phyloP scores from a whole-genome alignment of 2,113 vertebrate species.

The Larimichthys crocea region DNA sequence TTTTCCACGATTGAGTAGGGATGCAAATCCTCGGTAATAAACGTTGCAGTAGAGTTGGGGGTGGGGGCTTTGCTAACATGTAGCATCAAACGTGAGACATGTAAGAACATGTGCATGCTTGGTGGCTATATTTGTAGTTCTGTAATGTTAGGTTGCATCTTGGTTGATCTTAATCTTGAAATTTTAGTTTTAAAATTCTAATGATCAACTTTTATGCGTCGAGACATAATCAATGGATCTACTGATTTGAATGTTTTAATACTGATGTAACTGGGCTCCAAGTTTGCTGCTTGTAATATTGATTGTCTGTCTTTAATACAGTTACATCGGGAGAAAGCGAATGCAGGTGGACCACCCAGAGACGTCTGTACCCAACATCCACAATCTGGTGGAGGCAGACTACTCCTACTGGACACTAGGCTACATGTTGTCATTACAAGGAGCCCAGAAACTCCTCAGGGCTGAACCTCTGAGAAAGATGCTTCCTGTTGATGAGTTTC shows the following conservation, averaged over 20 bases:
- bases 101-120: too few species aligned
- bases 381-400: constrained; percentile 92
- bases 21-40: too few species aligned
- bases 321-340: constrained; percentile 93
- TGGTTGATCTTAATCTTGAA: too few species aligned
- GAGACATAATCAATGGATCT: background rate
- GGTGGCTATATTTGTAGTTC: too few species aligned
- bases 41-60: too few species aligned
- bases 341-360: constrained; percentile 94
- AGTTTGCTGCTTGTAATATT: background rate
- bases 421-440: constrained; percentile 90
- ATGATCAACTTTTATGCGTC: too few species aligned
- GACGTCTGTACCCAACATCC: constrained; percentile 87
- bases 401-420: constrained; percentile 96
- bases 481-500: constrained; percentile 93
- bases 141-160: too few species aligned
- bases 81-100: too few species aligned
- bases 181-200: too few species aligned
- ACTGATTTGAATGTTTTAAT: background rate
- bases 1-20: too few species aligned
- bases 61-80: too few species aligned
- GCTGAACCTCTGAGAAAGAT: constrained; percentile 88
- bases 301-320: background rate
- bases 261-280: too few species aligned
- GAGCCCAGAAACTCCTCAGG: constrained; percentile 89